A percentile compares a stretch with the other conserved stretches of the same genome.
These are phyloP conservation scores for Diplodus puntazzo DNA, from an alignment of 2,797 vertebrate species.

Conservation along the genomic window DNA sequence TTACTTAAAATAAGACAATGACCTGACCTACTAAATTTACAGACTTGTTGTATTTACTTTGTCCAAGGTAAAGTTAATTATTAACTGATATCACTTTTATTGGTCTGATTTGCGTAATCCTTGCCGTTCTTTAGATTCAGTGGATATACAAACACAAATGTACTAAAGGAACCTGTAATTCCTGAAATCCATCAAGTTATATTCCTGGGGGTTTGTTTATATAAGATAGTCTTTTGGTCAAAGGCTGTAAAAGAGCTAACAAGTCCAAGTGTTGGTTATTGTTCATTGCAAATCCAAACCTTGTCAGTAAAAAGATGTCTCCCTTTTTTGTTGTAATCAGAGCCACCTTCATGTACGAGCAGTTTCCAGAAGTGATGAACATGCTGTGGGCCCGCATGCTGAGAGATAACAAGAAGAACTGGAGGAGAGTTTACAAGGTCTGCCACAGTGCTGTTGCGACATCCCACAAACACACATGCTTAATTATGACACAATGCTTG, in stretches of 20 bases:
- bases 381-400: constrained; percentile 99
- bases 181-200: constrained; percentile 2
- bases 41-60: background rate
- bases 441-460: constrained; percentile 44
- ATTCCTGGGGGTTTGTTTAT: background rate
- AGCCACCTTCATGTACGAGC: constrained; percentile 98
- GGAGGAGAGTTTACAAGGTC: constrained; percentile 99
- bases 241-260: background rate
- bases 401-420: constrained; percentile 99
- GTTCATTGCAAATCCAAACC: background rate
- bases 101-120: background rate
- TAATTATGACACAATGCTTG: background rate
- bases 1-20: background rate
- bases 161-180: background rate
- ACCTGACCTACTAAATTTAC: background rate
- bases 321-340: constrained; percentile 56
- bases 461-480: constrained; percentile 16
- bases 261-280: background rate
- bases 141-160: background rate
- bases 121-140: background rate
- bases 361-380: constrained; percentile 99
- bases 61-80: background rate
- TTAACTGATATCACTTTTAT: background rate
- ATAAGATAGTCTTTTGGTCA: background rate
- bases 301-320: background rate